Percentiles rank a stretch among this genome's conserved stretches.
Conservation (phyloP, 1,140 invertebrate species). For the Zaprionus davidi region DNA sequence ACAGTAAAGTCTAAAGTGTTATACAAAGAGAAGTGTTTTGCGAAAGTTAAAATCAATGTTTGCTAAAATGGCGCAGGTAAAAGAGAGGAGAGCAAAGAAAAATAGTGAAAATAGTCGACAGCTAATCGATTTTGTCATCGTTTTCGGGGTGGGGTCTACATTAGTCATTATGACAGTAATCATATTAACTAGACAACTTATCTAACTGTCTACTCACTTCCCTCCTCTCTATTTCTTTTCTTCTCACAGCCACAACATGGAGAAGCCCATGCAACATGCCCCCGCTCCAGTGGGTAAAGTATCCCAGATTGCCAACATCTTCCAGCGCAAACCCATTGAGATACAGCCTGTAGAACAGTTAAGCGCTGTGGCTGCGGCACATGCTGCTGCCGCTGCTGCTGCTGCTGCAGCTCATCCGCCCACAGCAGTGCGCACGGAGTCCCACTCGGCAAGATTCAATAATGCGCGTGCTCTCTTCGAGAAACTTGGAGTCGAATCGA, state of each 20-base stretch:
- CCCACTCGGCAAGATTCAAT: conserved; percentile 95
- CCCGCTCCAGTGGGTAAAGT: conserved; percentile 90
- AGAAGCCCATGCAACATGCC: conserved; percentile 88
- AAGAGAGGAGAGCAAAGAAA: conserved; percentile 11
- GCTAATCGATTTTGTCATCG: conserved; percentile 29
- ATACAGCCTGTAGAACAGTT: conserved; percentile 81
- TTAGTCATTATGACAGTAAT: conserved; percentile 27
- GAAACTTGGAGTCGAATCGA: conserved; percentile 91
- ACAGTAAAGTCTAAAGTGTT: conserved; percentile 39
- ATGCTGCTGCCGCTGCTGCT: conserved; percentile 71
- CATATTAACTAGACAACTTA: conserved; percentile 12
- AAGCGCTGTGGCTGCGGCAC: conserved; percentile 76
- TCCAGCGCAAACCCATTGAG: conserved; percentile 88
- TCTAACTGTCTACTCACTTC: background rate
- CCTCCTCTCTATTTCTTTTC: background rate
- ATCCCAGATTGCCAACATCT: conserved; percentile 95
- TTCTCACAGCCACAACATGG: conserved; percentile 84
- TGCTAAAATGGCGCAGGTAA: conserved; percentile 69
- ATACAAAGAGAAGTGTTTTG: conserved; percentile 51
- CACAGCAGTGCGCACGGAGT: conserved; percentile 92
- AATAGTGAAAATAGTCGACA: background rate
- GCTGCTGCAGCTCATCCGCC: conserved; percentile 83
- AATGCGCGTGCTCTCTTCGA: conserved; percentile 96
- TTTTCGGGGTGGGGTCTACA: conserved; percentile 10
- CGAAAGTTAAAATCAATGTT: conserved; percentile 56